Percentiles rank a stretch among this genome's conserved stretches.
phyloP scores from a whole-genome alignment of 2,113 vertebrate genomes.

The Grantiella picta region DNA sequence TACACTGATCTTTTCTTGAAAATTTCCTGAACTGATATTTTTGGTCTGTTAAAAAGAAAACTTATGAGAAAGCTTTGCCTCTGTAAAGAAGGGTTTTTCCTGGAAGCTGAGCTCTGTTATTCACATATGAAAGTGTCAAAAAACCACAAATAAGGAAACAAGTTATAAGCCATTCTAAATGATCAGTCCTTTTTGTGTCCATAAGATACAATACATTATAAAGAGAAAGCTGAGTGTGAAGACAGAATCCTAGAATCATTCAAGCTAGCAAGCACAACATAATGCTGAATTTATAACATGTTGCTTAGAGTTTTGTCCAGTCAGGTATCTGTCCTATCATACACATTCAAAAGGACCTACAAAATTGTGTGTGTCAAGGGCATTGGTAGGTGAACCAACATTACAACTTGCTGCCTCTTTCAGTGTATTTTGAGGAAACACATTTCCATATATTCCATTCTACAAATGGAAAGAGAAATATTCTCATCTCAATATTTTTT shows the following conservation, averaged over 20 bases:
- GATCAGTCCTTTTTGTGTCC: not conserved
- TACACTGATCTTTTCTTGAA: not conserved
- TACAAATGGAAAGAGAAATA: not conserved
- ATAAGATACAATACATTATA: not conserved
- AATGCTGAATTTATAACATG: not conserved
- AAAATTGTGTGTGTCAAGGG: not conserved
- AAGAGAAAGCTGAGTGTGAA: not conserved
- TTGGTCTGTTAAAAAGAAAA: not conserved
- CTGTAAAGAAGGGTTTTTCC: not conserved
- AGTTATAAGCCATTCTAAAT: not conserved
- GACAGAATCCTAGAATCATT: not conserved
- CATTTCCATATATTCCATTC: not conserved
- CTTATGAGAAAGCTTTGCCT: not conserved
- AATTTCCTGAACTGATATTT: not conserved
- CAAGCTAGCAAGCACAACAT: not conserved
- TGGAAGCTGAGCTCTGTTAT: not conserved
- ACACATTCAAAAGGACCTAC: not conserved
- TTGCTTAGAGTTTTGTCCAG: not conserved
- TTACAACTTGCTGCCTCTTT: not conserved
- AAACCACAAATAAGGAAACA: not conserved
- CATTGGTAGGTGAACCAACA: not conserved
- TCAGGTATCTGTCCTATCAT: not conserved
- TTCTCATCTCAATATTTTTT: not conserved
- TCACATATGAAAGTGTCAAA: not conserved
- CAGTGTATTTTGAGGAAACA: not conserved